Percentiles rank a stretch among this genome's conserved stretches.
These are phyloP conservation scores for Digitonthophagus gazella DNA, from an alignment of 2,888 invertebrate genomes.

Conservation along the genomic window DNA sequence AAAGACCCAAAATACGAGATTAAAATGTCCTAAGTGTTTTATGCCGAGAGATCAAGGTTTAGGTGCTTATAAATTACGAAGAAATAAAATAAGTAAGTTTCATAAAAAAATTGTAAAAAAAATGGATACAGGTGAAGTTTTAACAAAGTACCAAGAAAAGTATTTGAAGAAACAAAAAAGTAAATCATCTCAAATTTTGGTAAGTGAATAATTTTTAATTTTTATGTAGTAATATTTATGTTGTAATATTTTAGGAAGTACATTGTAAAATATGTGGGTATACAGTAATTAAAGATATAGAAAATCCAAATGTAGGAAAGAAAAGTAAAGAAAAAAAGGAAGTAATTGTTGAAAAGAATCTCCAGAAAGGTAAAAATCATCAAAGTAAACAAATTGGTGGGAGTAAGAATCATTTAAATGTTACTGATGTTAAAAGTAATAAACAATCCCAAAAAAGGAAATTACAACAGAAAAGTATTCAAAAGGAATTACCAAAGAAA, in stretches of 20 bases:
- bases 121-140: conserved; percentile 24
- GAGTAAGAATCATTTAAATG: background rate
- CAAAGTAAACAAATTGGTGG: background rate
- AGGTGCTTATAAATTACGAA: conserved; percentile 28
- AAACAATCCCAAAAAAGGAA: background rate
- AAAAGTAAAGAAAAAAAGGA: background rate
- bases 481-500: background rate
- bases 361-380: background rate
- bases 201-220: conserved; percentile 22
- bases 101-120: conserved; percentile 33
- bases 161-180: conserved; percentile 29
- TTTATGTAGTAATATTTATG: background rate
- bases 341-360: background rate
- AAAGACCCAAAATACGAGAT: conserved; percentile 26
- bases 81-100: conserved; percentile 32
- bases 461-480: background rate
- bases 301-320: conserved; percentile 4
- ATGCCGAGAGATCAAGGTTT: conserved; percentile 30
- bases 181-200: conserved; percentile 30
- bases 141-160: conserved; percentile 32
- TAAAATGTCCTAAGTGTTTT: conserved; percentile 36
- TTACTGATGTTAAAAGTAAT: background rate
- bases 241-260: conserved; percentile 18
- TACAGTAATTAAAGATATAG: conserved; percentile 3
- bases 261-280: conserved; percentile 18